Base-by-base conservation (phyloP, 1,140 invertebrate genomes). In the Scaptomyza hsui region DNA sequence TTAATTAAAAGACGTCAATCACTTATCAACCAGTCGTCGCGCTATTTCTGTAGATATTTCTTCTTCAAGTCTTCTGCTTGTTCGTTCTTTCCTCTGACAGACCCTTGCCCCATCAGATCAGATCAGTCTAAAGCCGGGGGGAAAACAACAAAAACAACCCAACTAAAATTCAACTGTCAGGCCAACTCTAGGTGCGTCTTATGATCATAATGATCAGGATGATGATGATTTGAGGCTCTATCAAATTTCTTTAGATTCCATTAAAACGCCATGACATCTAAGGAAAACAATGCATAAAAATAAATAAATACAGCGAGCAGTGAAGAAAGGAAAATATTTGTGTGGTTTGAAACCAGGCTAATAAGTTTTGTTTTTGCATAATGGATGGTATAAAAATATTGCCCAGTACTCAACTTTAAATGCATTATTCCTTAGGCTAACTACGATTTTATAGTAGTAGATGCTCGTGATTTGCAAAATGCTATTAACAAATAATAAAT, bases 1-100 rank as follows among this genome's bases (percentile, higher is more conserved):
- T 78, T 88, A 88, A 88, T 88, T 88, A 88, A 88, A 88, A 88
- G 82, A 89, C 82, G 83, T 89, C 82, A 88, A 88, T 88, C 82
- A 88, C 83, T 82, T 88, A 88, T 88, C 82, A 88, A 88, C 78
- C 45, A 55, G 26, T 51, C 35, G 26, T 51, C 35, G 39, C 61
- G 82, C 83, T 86, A 86, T 86, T 86, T 86, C 67, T 51, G 75
- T 82, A 78, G 48, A 62, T 69, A 68, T 79, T 71, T 79, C 76
- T 55, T 29, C 1, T 29, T 29, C 26, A 29, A 29, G 5, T 9
- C 76, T 41, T 62, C 26, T 29, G 26, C 26, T 29, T 7, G 51
- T 62, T 62, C 49, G 35, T n/a, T n/a, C n/a, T n/a, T n/a, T n/a
- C n/a, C n/a, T 16, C 71, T 74, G 67, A 61, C 71, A 83, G 64